phyloP scores from a whole-genome alignment of 2,888 invertebrate genomes.

The Bibio marci region DNA sequence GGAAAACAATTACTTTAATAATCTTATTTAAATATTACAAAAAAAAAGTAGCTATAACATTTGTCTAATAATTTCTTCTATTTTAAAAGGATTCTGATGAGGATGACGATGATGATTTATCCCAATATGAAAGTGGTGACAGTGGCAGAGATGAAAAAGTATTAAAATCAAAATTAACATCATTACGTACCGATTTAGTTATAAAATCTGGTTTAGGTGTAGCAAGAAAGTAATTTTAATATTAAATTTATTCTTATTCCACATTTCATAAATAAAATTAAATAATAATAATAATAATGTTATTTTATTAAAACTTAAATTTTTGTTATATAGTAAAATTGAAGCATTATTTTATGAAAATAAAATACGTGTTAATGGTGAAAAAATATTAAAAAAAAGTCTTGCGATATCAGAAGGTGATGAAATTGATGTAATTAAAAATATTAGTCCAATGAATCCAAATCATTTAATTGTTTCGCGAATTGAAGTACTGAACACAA shows the following conservation, averaged over 20 bases:
- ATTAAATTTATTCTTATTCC: conserved; percentile 15
- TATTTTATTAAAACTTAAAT: too few relatives aligned
- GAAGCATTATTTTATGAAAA: conserved; percentile 66
- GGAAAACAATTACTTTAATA: too few relatives aligned
- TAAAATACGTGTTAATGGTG: conserved; percentile 62
- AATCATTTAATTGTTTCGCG: conserved; percentile 51
- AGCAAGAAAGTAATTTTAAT: conserved; percentile 45
- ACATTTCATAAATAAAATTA: conserved; percentile 2
- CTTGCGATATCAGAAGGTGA: conserved; percentile 46
- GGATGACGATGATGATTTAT: conserved; percentile 29
- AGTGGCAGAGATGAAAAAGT: conserved; percentile 38
- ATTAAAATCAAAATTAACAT: conserved; percentile 41
- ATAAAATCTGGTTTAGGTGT: conserved; percentile 51
- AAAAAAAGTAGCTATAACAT: too few relatives aligned
- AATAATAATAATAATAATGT: conserved; percentile 4
- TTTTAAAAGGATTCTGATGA: conserved; percentile 35
- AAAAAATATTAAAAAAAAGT: conserved; percentile 61
- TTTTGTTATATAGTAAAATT: conserved; percentile 52
- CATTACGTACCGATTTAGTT: conserved; percentile 51
- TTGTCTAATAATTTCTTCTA: too few relatives aligned
- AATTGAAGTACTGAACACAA: conserved; percentile 42
- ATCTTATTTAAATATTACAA: too few relatives aligned
- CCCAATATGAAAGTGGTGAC: conserved; percentile 20
- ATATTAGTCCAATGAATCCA: conserved; percentile 45
- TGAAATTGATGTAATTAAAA: conserved; percentile 62